Evolutionary conservation across 2,797 vertebrate species (phyloP).

Genomic region (Distichodus sexfasciatus): DNA sequence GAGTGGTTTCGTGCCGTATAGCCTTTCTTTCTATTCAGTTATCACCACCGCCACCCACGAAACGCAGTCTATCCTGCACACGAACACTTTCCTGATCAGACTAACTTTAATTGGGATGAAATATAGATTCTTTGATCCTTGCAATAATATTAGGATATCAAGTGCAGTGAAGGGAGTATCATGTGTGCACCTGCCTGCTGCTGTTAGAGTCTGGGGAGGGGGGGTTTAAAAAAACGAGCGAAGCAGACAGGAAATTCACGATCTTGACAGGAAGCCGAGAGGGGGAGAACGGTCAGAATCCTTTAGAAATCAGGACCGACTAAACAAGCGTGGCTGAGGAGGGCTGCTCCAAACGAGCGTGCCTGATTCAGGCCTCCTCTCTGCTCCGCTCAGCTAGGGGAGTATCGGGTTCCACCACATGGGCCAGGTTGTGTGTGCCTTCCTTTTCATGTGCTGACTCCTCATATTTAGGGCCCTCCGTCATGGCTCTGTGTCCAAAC

Average conservation of each 20-base stretch:
- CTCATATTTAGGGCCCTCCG: slow-evolving; percentile 30
- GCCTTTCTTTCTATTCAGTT: neutral
- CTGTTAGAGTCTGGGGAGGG: slow-evolving; percentile 25
- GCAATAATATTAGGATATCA: slow-evolving; percentile 31
- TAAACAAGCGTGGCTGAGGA: slow-evolving; percentile 35
- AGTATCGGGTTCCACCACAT: slow-evolving; percentile 45
- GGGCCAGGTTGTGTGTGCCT: slow-evolving; percentile 26
- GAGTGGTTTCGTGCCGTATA: neutral
- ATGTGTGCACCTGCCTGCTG: slow-evolving; percentile 35
- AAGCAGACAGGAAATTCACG: slow-evolving; percentile 44
- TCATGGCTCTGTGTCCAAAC: slow-evolving; percentile 25
- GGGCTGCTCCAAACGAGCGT: slow-evolving; percentile 20
- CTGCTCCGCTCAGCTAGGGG: neutral
- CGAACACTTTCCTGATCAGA: slow-evolving; percentile 3
- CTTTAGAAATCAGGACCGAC: slow-evolving; percentile 39
- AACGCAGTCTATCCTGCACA: neutral
- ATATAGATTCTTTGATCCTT: slow-evolving; percentile 22
- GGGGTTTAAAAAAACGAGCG: neutral
- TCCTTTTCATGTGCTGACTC: slow-evolving; percentile 46
- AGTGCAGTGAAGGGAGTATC: slow-evolving; percentile 30
- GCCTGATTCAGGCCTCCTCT: slow-evolving; percentile 29
- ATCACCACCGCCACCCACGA: neutral
- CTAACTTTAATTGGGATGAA: neutral
- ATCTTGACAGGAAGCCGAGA: slow-evolving; percentile 40
- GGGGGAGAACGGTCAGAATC: slow-evolving; percentile 29